Conservation (phyloP, 2,888 invertebrate species). For the Sisyra nigra region DNA sequence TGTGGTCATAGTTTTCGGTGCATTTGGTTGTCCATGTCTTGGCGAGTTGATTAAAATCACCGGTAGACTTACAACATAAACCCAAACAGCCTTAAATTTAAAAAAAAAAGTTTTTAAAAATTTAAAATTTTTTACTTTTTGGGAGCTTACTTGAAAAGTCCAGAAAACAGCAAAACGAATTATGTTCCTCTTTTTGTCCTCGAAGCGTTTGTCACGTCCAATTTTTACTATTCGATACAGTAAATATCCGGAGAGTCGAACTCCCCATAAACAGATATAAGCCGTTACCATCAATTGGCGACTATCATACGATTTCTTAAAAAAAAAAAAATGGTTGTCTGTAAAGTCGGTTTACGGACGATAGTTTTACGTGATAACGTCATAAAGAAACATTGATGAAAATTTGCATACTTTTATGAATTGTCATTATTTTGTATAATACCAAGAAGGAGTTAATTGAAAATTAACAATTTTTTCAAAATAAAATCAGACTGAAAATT, state of each 20-base stretch:
- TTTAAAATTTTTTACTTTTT: conserved; percentile 5
- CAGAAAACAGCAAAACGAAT: conserved; percentile 85
- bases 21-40: conserved; percentile 55
- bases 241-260: conserved; percentile 70
- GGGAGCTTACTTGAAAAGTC: conserved; percentile 59
- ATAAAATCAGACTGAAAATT: too few relatives aligned
- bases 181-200: conserved; percentile 72
- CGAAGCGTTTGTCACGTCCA: conserved; percentile 80
- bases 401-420: too few relatives aligned
- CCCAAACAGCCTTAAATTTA: conserved; percentile 65
- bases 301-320: conserved; percentile 60
- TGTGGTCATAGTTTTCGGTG: conserved; percentile 74
- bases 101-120: not conserved
- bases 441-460: too few relatives aligned
- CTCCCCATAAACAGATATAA: conserved; percentile 78
- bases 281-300: conserved; percentile 83
- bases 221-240: conserved; percentile 83
- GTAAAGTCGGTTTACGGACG: too few relatives aligned
- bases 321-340: conserved; percentile 14
- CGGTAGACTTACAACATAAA: conserved; percentile 77
- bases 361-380: too few relatives aligned
- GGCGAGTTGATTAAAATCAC: conserved; percentile 84
- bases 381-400: too few relatives aligned
- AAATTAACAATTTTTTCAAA: too few relatives aligned
- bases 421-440: too few relatives aligned